Conservation (phyloP, 2,797 vertebrate species). For the Chloroceryle amazona region DNA sequence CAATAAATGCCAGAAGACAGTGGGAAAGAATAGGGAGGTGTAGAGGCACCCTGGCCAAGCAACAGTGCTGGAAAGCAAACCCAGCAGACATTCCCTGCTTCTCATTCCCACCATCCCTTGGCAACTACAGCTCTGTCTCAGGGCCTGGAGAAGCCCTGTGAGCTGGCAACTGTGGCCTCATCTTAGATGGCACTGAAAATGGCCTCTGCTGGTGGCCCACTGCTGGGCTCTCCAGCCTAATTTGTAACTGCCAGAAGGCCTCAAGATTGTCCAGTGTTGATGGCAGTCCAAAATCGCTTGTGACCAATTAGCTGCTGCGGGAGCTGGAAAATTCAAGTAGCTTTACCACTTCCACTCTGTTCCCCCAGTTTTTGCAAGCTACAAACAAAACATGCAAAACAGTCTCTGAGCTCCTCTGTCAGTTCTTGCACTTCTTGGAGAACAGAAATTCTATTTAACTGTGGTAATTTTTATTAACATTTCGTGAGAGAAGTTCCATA, state of each 20-base stretch:
- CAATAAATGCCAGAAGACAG: neutral
- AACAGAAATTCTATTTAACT: neutral
- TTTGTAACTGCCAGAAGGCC: neutral
- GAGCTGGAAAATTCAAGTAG: neutral
- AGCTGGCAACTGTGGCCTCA: neutral
- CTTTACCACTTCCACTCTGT: neutral
- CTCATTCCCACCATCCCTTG: neutral
- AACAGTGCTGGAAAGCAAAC: neutral
- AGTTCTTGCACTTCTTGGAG: neutral
- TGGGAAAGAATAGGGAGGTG: neutral
- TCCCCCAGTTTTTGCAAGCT: neutral
- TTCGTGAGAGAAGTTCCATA: neutral
- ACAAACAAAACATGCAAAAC: neutral
- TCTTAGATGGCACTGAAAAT: neutral
- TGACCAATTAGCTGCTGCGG: neutral
- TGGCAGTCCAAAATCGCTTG: neutral
- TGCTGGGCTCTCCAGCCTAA: neutral
- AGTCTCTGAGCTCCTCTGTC: neutral
- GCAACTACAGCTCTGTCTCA: neutral
- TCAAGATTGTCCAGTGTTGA: neutral
- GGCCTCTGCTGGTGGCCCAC: rapidly evolving
- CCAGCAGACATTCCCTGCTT: neutral
- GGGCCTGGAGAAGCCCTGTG: neutral
- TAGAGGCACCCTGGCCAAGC: neutral
- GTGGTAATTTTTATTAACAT: slow-evolving; percentile 15